Percentiles rank a stretch among this genome's conserved stretches.
These are phyloP conservation scores for Omphaloscelis lunosa DNA, from an alignment of 2,888 invertebrate genomes.

Conservation along the genomic window DNA sequence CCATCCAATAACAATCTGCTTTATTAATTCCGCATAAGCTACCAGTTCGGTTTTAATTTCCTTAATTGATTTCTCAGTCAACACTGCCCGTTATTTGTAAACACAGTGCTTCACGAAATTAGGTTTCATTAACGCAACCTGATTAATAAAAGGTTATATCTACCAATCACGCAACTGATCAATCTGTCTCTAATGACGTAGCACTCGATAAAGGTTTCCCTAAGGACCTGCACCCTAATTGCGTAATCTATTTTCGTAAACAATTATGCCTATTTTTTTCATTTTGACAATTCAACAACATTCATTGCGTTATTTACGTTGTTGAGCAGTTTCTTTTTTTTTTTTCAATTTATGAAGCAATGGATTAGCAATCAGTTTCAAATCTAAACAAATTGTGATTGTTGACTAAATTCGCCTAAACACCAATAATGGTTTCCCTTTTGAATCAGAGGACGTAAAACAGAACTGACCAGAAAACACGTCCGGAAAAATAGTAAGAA, in stretches of 20 bases:
- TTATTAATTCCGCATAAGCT: conserved; percentile 12
- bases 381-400: too few relatives aligned
- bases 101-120: conserved; percentile 23
- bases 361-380: too few relatives aligned
- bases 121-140: conserved; percentile 38
- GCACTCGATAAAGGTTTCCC: not conserved
- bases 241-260: too few relatives aligned
- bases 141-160: conserved; percentile 43
- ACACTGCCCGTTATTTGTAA: conserved; percentile 33
- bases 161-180: conserved; percentile 35
- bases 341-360: too few relatives aligned
- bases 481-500: not conserved
- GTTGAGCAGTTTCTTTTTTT: too few relatives aligned
- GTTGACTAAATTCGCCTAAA: conserved; percentile 10
- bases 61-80: conserved; percentile 45
- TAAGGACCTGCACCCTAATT: conserved; percentile 5
- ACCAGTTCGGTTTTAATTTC: conserved; percentile 32
- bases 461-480: not conserved
- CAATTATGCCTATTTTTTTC: too few relatives aligned
- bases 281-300: too few relatives aligned
- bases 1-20: conserved; percentile 11
- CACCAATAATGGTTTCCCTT: conserved; percentile 3
- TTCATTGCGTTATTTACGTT: too few relatives aligned
- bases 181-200: conserved; percentile 38
- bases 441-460: not conserved